phyloP scores from a whole-genome alignment of 2,888 invertebrate genomes.

The Hemithea aestivaria region DNA sequence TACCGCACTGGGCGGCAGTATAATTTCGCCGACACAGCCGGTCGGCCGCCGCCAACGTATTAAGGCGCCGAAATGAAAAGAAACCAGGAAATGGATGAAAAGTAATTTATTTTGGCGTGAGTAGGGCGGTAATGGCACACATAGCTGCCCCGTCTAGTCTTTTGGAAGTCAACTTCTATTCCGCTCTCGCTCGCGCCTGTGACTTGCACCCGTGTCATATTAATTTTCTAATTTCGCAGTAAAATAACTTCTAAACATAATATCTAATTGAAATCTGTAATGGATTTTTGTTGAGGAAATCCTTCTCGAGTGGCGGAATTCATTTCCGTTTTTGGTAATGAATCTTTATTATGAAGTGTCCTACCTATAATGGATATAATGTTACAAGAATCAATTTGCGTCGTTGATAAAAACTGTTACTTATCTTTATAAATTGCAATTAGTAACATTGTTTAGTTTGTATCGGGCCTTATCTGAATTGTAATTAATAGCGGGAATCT shows the following conservation, averaged over 20 bases:
- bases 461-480: slow-evolving; percentile 17
- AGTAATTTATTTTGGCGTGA: slow-evolving; percentile 60
- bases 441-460: slow-evolving; percentile 34
- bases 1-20: slow-evolving; percentile 57
- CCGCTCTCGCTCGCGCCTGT: slow-evolving; percentile 7
- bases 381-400: too few relatives aligned
- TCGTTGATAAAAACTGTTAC: too few relatives aligned
- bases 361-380: too few relatives aligned
- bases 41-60: slow-evolving; percentile 55
- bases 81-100: slow-evolving; percentile 64
- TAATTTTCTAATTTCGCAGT: slow-evolving; percentile 50
- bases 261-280: slow-evolving; percentile 51
- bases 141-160: slow-evolving; percentile 17
- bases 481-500: slow-evolving; percentile 9
- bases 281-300: slow-evolving; percentile 12
- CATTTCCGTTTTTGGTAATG: slow-evolving; percentile 5
- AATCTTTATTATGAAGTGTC: too few relatives aligned
- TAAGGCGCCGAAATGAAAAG: slow-evolving; percentile 66
- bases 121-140: slow-evolving; percentile 40
- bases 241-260: slow-evolving; percentile 54
- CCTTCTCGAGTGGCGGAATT: slow-evolving; percentile 11
- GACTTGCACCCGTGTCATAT: slow-evolving; percentile 34
- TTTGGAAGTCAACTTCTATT: slow-evolving; percentile 16
- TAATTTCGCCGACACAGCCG: slow-evolving; percentile 64
- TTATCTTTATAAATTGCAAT: too few relatives aligned